Evolutionary conservation across 2,797 vertebrate genomes (phyloP), one percentile per base, ranked within the genome.

Genomic region (Fringilla coelebs): DNA sequence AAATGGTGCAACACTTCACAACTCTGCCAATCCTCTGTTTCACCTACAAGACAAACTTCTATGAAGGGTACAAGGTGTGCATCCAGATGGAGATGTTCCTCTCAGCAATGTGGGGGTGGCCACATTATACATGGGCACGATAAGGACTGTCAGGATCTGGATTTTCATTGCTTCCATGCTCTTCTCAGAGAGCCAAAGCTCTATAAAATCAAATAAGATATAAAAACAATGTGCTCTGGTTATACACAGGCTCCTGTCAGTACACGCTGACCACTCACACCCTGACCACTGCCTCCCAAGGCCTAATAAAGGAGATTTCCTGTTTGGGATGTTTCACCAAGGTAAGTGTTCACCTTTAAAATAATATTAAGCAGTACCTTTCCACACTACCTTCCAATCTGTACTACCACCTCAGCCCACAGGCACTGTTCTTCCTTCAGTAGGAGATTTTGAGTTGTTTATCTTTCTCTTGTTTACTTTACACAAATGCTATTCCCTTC

Each of bases 401-500:
- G 2, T 29, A 29, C 25, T 24, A 41, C n/a, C 48, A 55, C 32
- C 41, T 80, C 48, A 79, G 43, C 60, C 36, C 46, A 31, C 51
- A 70, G 87, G 71, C 41, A 41, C 7, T 45, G 17, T 3, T 75
- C 22, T 72, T 48, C 40, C 72, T 82, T 77, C 73, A 51, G 40
- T 1, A 73, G 67, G 46, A 31, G 31, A 65, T 67, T 89, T 83
- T 17, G 36, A 82, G 78, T 58, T 76, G 43, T 88, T 97, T 81
- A 31, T 58, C 61, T 68, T 88, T 70, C 68, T 48, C 54, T 66
- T 81, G 67, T 94, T 96, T 94, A 90, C 71, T 84, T 90, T 77
- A 91, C 67, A 74, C 61, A 93, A 96, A 92, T 15, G 34, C 48
- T 83, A 13, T 86, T 94, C 79, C 91, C 75, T 90, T 72, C 85